A percentile compares a stretch with the other conserved stretches of the same genome.
These are phyloP conservation scores for Chlorops oryzae DNA, from an alignment of 1,140 invertebrate genomes.

Conservation along the genomic window DNA sequence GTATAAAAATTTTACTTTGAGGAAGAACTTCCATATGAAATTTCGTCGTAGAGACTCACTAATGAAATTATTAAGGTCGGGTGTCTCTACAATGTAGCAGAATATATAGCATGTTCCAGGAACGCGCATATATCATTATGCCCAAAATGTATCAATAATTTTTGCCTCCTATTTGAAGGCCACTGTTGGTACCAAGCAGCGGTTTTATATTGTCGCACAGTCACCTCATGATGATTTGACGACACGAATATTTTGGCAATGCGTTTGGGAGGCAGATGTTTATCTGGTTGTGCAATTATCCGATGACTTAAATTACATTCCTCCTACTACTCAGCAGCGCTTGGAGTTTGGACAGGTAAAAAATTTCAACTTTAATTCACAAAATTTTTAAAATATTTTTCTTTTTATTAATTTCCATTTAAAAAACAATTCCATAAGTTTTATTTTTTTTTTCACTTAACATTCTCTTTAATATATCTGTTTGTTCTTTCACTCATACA, in stretches of 20 bases:
- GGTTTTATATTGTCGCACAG: conserved; percentile 80
- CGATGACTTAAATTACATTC: conserved; percentile 57
- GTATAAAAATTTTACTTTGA: no score
- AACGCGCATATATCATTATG: background rate
- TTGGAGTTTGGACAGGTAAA: conserved; percentile 53
- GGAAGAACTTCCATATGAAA: background rate
- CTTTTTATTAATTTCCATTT: background rate
- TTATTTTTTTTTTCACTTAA: no score
- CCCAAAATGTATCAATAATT: background rate
- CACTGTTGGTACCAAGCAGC: conserved; percentile 65
- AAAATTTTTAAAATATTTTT: background rate
- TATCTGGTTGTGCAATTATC: conserved; percentile 72
- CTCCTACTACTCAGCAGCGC: conserved; percentile 50
- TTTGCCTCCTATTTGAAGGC: conserved; percentile 54
- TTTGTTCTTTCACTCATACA: no score
- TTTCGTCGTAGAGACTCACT: no score
- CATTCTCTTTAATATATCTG: no score
- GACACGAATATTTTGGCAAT: conserved; percentile 70
- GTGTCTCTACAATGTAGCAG: background rate
- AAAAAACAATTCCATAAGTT: background rate
- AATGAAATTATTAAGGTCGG: no score
- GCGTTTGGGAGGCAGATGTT: conserved; percentile 79
- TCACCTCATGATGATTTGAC: conserved; percentile 52
- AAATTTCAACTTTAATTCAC: no score
- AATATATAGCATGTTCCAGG: no score